These are phyloP conservation scores for Saccopteryx leptura DNA, from an alignment of 2,113 vertebrate species.

Conservation along the genomic window DNA sequence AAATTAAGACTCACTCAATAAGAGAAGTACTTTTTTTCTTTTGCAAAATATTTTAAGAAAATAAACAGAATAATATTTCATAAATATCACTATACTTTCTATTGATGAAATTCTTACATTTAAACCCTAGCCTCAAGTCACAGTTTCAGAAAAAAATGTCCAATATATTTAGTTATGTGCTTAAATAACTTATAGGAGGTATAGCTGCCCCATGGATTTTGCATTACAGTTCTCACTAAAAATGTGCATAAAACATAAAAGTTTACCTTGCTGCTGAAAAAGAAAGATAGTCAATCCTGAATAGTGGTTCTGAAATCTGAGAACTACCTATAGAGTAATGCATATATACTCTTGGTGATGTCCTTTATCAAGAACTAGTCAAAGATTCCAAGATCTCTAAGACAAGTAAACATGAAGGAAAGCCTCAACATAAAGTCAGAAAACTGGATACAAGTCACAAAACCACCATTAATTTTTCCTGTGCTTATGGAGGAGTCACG, in stretches of 20 bases:
- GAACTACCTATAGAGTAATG: not conserved
- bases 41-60: not conserved
- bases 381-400: not conserved
- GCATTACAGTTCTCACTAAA: not conserved
- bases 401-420: not conserved
- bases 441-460: not conserved
- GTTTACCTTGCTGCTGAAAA: not conserved
- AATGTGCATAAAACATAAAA: not conserved
- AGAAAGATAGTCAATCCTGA: not conserved
- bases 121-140: not conserved
- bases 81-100: not conserved
- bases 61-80: not conserved
- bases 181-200: not conserved
- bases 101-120: not conserved
- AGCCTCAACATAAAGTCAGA: not conserved
- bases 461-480: not conserved
- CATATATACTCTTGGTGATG: fast-evolving
- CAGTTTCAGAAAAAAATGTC: not conserved
- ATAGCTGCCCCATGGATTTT: not conserved
- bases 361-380: too few species aligned
- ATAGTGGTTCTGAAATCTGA: not conserved
- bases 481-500: not conserved
- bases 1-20: not conserved
- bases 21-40: not conserved
- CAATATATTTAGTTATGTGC: not conserved